Percentiles rank a stretch among this genome's conserved stretches.
Evolutionary conservation across 1,140 invertebrate genomes (phyloP).

Genomic region (Apis cerana): DNA sequence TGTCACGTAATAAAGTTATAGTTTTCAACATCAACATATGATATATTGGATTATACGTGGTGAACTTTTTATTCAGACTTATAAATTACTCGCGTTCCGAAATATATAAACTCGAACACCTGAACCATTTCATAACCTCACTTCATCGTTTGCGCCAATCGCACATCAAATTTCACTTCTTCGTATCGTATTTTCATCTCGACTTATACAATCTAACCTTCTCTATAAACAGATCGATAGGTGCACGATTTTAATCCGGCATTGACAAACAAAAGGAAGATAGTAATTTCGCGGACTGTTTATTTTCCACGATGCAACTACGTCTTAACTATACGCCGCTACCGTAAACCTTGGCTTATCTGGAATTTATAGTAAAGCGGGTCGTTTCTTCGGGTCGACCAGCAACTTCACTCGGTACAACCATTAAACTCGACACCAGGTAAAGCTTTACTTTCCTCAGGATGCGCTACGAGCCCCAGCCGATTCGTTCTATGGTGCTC

Average conservation of each 20-base stretch:
- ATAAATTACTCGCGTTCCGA: too few species aligned
- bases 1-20: too few species aligned
- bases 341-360: slow-evolving; percentile 71
- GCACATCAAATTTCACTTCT: too few species aligned
- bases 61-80: too few species aligned
- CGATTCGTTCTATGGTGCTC: not conserved
- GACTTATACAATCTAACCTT: too few species aligned
- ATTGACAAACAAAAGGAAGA: slow-evolving; percentile 56
- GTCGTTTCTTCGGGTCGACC: slow-evolving; percentile 65
- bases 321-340: slow-evolving; percentile 55
- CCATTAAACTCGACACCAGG: slow-evolving; percentile 55
- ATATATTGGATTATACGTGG: too few species aligned
- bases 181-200: not conserved
- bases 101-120: too few species aligned
- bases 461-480: slow-evolving; percentile 22
- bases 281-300: slow-evolving; percentile 57
- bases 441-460: slow-evolving; percentile 49
- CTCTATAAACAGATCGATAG: not conserved
- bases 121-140: too few species aligned
- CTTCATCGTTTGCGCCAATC: too few species aligned
- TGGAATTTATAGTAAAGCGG: slow-evolving; percentile 70
- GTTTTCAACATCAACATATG: too few species aligned
- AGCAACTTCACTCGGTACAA: slow-evolving; percentile 57
- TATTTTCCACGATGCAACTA: slow-evolving; percentile 46
- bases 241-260: slow-evolving; percentile 37